Conservation (phyloP, 2,888 invertebrate species). For the Sinelater perroti region DNA sequence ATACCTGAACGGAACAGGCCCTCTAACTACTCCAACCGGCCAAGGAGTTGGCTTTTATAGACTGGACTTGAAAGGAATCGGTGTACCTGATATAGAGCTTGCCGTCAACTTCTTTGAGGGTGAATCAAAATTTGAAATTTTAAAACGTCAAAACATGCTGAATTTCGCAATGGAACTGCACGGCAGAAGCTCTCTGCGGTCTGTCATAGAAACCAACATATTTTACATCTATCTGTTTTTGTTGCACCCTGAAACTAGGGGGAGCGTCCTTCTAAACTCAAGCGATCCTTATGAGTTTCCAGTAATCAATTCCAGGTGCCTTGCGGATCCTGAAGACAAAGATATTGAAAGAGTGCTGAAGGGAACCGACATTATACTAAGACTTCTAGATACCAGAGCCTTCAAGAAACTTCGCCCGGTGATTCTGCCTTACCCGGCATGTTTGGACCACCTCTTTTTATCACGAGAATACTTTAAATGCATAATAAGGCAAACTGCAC, state of each 20-base stretch:
- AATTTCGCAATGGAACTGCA: background rate
- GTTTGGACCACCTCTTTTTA: slow-evolving; percentile 61
- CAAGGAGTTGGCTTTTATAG: background rate
- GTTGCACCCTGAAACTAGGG: slow-evolving; percentile 48
- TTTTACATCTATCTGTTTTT: background rate
- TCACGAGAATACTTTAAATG: slow-evolving; percentile 76
- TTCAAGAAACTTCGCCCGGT: slow-evolving; percentile 68
- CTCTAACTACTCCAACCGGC: background rate
- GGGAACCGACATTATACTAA: slow-evolving; percentile 62
- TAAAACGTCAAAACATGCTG: no score
- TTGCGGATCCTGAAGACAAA: slow-evolving; percentile 61
- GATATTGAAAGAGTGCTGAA: slow-evolving; percentile 71
- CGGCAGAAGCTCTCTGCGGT: background rate
- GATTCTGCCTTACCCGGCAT: slow-evolving; percentile 61
- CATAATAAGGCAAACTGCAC: slow-evolving; percentile 63
- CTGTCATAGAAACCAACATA: no score
- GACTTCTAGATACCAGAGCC: slow-evolving; percentile 61
- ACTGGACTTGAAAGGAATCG: background rate
- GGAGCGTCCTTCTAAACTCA: slow-evolving; percentile 47
- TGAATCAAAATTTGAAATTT: background rate
- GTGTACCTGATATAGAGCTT: background rate
- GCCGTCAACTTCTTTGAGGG: background rate
- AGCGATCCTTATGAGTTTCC: slow-evolving; percentile 49
- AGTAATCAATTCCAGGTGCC: slow-evolving; percentile 46
- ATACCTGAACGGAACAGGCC: background rate